Evolutionary conservation across 2,888 invertebrate genomes (phyloP), one percentile per base, ranked within the genome.

Genomic region (Chymomyza fuscimana): DNA sequence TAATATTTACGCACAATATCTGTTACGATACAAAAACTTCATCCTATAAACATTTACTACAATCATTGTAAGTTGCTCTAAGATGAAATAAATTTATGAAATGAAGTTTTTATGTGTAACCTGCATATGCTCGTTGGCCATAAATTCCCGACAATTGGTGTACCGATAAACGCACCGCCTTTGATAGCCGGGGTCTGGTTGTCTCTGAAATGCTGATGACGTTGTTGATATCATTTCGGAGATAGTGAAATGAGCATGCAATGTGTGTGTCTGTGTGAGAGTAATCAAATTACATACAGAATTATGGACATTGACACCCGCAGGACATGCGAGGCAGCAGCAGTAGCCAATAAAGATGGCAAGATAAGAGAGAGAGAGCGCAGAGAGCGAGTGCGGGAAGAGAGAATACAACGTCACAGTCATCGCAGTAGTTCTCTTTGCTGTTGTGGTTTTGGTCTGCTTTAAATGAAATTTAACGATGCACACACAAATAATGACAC

Each of bases 381-480:
- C n/a, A 68, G 25, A 51, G 80, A 76, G 83, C 65, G 72, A 74
- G 73, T 71, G 25, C 16, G 54, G 62, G 52, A 29, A 68, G 25
- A 51, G 36, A 12, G 25, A 58, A 50, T 9, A 56, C 51, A 60
- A 25, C 10, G 52, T 15, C 40, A 46, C 7, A 32, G 32, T 32
- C 6, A 32, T 32, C 40, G 40, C 40, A 63, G 64, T 59, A 16
- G 25, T 46, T 50, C 16, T 46, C 22, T 58, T 50, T 22, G 50
- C 25, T 36, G 69, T 67, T 69, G 54, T 68, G 60, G 69, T 58
- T 54, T 67, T 54, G 58, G 66, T 67, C 70, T 72, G 80, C 79
- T 87, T 86, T 81, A 86, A 87, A 77, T 86, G 87, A 87, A 87
- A 82, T 86, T 85, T 86, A 85, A 86, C 86, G 86, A 84, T 86